Evolutionary conservation across 2,888 invertebrate genomes (phyloP).

Genomic region (Bombylius major): DNA sequence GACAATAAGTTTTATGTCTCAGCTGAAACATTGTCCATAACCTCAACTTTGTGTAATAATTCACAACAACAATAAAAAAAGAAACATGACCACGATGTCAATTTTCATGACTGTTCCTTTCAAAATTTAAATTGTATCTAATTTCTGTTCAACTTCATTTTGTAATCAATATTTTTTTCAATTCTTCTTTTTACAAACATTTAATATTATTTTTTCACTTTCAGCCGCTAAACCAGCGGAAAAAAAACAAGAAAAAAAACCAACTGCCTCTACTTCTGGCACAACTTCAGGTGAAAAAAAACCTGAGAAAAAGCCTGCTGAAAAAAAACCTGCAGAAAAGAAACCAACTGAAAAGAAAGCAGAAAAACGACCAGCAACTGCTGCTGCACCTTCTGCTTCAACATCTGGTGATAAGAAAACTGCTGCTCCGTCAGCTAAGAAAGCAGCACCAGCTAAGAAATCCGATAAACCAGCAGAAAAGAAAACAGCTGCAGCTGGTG

Average conservation of each 20-base stretch:
- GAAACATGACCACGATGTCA: slow-evolving; percentile 21
- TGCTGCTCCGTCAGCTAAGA: slow-evolving; percentile 23
- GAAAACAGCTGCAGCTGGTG: slow-evolving; percentile 24
- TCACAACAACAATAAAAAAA: no score
- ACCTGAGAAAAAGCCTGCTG: slow-evolving; percentile 22
- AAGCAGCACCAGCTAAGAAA: slow-evolving; percentile 11
- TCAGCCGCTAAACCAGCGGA: slow-evolving; percentile 41
- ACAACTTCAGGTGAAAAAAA: slow-evolving; percentile 36
- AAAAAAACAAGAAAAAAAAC: slow-evolving; percentile 43
- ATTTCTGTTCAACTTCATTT: slow-evolving; percentile 3
- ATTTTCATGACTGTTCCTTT: background rate
- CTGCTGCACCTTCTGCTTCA: slow-evolving; percentile 15
- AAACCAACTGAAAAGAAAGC: slow-evolving; percentile 23
- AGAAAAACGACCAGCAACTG: slow-evolving; percentile 30
- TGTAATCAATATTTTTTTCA: background rate
- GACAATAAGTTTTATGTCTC: no score
- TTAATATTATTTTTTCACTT: background rate
- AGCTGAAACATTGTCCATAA: no score
- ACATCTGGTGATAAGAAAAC: slow-evolving; percentile 12
- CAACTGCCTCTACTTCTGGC: slow-evolving; percentile 34
- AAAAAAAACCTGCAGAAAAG: slow-evolving; percentile 22
- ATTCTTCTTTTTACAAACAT: background rate
- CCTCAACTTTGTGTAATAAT: no score
- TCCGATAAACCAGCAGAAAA: slow-evolving; percentile 23
- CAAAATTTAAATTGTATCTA: background rate